These are phyloP conservation scores for Mesoclemmys tuberculata DNA, from an alignment of 2,113 vertebrate species.

Conservation along the genomic window DNA sequence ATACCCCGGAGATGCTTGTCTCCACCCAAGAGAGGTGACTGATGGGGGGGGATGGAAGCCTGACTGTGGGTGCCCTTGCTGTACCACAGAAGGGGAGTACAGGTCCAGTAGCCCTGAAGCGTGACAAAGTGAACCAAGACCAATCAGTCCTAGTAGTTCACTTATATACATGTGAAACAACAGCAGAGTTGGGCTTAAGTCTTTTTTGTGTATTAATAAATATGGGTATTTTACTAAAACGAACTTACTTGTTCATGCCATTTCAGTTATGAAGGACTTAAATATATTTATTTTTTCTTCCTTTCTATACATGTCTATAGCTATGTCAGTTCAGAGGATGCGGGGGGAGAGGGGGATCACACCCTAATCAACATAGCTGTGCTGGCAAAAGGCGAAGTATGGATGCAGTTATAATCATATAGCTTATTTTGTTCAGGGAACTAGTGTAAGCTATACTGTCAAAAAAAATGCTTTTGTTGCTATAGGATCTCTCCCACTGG, in stretches of 20 bases:
- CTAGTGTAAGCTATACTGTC: neutral
- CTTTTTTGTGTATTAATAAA: neutral
- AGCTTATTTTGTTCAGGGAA: neutral
- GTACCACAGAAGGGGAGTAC: neutral
- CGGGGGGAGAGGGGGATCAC: neutral
- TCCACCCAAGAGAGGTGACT: neutral
- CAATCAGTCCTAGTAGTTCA: neutral
- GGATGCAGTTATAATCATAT: neutral
- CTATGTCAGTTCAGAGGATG: neutral
- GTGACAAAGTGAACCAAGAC: neutral
- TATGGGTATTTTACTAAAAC: neutral
- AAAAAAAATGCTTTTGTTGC: neutral
- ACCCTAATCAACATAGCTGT: neutral
- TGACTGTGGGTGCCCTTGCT: neutral
- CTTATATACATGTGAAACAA: neutral
- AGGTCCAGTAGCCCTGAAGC: neutral
- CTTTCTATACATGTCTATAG: neutral
- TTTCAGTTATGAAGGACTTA: neutral
- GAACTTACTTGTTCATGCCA: fast-evolving
- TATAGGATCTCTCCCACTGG: neutral
- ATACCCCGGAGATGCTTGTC: neutral
- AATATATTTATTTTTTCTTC: neutral
- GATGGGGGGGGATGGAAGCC: neutral
- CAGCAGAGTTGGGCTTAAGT: neutral
- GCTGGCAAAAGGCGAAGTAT: neutral